A percentile compares a stretch with the other conserved stretches of the same genome.
Evolutionary conservation across 1,140 invertebrate species (phyloP).

Genomic region (Hirudo medicinalis): DNA sequence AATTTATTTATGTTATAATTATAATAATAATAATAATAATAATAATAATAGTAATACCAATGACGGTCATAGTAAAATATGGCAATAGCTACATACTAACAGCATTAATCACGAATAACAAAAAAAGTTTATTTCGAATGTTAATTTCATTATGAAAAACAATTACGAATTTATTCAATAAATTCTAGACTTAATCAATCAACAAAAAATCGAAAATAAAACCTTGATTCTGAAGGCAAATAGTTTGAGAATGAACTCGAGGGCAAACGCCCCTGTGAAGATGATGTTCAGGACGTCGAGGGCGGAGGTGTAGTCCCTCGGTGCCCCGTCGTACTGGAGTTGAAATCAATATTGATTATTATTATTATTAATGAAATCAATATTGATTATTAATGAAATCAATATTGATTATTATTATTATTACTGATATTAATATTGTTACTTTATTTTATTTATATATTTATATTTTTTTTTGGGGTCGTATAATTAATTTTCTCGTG

Average conservation of each 20-base stretch:
- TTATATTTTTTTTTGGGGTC: not conserved
- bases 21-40: conserved; percentile 2
- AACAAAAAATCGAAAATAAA: conserved; percentile 26
- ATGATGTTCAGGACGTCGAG: conserved; percentile 91
- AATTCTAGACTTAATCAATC: too few species aligned
- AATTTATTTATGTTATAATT: too few species aligned
- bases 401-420: conserved; percentile 5
- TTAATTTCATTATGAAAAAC: too few species aligned
- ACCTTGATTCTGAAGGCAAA: conserved; percentile 98
- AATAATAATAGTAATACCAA: not conserved
- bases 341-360: not conserved
- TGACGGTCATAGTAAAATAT: too few species aligned
- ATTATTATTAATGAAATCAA: not conserved
- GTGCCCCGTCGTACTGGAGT: conserved; percentile 19
- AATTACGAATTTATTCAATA: not conserved
- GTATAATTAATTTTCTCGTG: not conserved
- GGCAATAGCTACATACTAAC: too few species aligned
- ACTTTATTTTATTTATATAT: too few species aligned
- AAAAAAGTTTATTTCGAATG: too few species aligned
- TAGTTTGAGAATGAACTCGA: conserved; percentile 95
- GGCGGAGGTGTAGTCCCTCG: conserved; percentile 61
- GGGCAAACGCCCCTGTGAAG: conserved; percentile 90
- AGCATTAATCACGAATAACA: too few species aligned
- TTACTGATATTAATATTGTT: not conserved
- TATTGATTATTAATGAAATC: not conserved